Conservation (phyloP, 2,797 vertebrate genomes). For the Acanthurus tractus region DNA sequence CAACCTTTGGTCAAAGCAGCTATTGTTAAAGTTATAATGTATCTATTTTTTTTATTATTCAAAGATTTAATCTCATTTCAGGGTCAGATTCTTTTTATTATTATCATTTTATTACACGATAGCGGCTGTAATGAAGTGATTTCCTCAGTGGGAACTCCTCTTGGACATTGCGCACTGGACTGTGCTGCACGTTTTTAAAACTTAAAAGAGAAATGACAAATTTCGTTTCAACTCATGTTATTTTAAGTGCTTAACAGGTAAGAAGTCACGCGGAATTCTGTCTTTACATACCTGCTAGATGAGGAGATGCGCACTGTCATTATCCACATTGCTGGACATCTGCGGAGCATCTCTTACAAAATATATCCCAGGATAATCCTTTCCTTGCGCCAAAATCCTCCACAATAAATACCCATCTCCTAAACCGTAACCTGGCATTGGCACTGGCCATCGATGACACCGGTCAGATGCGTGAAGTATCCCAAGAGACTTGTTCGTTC, state of each 20-base stretch:
- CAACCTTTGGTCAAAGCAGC: slow-evolving; percentile 56
- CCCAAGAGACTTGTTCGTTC: slow-evolving; percentile 37
- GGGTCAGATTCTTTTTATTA: background rate
- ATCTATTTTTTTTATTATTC: background rate
- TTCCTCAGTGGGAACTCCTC: background rate
- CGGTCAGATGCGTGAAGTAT: slow-evolving; percentile 46
- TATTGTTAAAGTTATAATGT: background rate
- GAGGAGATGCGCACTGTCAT: slow-evolving; percentile 31
- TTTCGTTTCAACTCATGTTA: no score
- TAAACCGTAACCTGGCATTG: background rate
- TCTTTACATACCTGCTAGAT: slow-evolving; percentile 66
- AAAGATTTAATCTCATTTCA: background rate
- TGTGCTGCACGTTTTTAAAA: background rate
- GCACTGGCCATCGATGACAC: slow-evolving; percentile 11
- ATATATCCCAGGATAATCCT: slow-evolving; percentile 58
- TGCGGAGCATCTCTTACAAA: slow-evolving; percentile 31
- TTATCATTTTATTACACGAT: background rate
- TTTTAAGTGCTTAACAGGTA: background rate
- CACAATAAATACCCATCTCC: slow-evolving; percentile 5
- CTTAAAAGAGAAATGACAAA: no score
- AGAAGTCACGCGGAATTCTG: background rate
- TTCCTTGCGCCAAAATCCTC: slow-evolving; percentile 31
- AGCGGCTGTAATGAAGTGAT: background rate
- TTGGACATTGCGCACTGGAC: background rate
- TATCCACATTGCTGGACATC: slow-evolving; percentile 52